These are phyloP conservation scores for Diglossa cyanea DNA, from an alignment of 2,797 vertebrate species.

Conservation along the genomic window DNA sequence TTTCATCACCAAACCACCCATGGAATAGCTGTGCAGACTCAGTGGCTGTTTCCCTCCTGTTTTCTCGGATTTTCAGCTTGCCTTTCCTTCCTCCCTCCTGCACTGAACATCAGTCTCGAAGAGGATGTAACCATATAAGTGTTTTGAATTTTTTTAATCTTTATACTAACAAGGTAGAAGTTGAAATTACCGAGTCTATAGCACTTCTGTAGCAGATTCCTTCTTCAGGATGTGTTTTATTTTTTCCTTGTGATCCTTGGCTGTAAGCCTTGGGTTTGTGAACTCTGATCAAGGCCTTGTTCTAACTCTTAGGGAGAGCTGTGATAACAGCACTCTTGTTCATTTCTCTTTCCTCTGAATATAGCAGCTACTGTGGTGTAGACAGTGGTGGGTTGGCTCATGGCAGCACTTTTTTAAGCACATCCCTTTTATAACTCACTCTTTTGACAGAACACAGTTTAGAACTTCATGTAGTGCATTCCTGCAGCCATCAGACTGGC, in stretches of 20 bases:
- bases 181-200: not conserved
- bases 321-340: not conserved
- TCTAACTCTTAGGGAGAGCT: not conserved
- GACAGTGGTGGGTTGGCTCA: not conserved
- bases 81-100: slow-evolving; percentile 7
- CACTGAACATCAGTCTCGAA: not conserved
- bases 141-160: not conserved
- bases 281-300: not conserved
- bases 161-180: not conserved
- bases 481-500: not conserved
- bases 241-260: not conserved
- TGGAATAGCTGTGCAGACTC: not conserved
- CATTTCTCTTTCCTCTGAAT: not conserved
- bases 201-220: not conserved
- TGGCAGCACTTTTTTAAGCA: not conserved
- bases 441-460: not conserved
- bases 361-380: not conserved
- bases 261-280: not conserved
- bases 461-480: not conserved
- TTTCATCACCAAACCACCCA: not conserved
- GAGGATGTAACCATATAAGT: not conserved
- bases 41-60: not conserved
- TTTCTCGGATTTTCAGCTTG: not conserved
- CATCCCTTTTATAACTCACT: not conserved
- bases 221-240: not conserved